A percentile compares a stretch with the other conserved stretches of the same genome.
phyloP scores from a whole-genome alignment of 2,797 vertebrate genomes.

The Oophaga sylvatica region DNA sequence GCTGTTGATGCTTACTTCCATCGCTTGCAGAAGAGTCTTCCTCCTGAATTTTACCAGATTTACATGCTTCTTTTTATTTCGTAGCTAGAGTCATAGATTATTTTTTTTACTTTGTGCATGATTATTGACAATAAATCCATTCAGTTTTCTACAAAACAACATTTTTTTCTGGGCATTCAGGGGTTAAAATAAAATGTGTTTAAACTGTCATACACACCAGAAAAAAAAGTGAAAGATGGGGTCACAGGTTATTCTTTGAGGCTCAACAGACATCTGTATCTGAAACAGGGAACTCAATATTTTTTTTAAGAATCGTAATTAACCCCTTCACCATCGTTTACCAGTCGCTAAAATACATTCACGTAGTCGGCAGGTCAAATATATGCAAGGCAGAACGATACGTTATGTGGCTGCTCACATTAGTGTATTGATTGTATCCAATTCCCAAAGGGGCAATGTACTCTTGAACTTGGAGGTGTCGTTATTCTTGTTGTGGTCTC shows the following conservation, averaged over 20 bases:
- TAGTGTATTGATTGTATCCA: conserved; percentile 42
- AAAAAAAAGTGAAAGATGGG: conserved; percentile 56
- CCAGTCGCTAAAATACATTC: conserved; percentile 2
- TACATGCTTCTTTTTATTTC: not conserved
- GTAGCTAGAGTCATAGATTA: not conserved
- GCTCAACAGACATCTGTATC: conserved; percentile 62
- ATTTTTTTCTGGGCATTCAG: not conserved
- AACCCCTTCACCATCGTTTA: conserved; percentile 38
- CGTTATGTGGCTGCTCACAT: conserved; percentile 39
- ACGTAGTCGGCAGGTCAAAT: conserved; percentile 11
- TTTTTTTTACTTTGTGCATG: not conserved
- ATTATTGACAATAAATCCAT: not conserved
- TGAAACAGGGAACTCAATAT: conserved; percentile 40
- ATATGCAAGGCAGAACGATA: conserved; percentile 43
- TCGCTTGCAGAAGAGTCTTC: not conserved
- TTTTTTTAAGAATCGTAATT: conserved; percentile 53
- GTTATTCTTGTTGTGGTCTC: conserved; percentile 33
- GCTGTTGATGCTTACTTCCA: not conserved
- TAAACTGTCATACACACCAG: conserved; percentile 34
- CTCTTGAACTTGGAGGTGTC: conserved; percentile 40
- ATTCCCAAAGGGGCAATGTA: conserved; percentile 47
- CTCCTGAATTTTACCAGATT: not conserved
- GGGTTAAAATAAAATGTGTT: conserved; percentile 58
- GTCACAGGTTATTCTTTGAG: conserved; percentile 61
- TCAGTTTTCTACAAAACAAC: not conserved